Base-by-base conservation (phyloP, 2,888 invertebrate genomes). In the Lordiphosa fenestrarum region DNA sequence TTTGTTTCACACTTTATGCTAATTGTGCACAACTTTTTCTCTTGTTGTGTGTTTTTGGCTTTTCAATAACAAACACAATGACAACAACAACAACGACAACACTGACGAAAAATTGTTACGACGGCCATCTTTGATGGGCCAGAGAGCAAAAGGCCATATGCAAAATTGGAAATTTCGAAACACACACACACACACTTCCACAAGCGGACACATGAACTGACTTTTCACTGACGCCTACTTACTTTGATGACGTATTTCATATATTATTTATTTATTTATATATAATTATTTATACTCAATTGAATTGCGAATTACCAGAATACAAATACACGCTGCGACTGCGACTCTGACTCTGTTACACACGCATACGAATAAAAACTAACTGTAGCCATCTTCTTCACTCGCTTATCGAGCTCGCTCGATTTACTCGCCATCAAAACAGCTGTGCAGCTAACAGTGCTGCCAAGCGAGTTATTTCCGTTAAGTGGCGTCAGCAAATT, bases 101-200 rank as follows among this genome's bases (percentile, higher is more conserved):
- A 80, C 70, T 67, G 69, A 68, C 80, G 70, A 66, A 80, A 71
- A 71, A 86, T 84, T 85, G 86, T 87, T 88, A 86, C 81, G 86
- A 84, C 88, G 87, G 88, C 88, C 88, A 88, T 88, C 87, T 88
- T 88, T 87, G 76, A 87, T 85, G 72, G 85, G 30, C 30, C 30
- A 73, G 70, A 71, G 68, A 53, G 47, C 46, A 44, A 61, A 52
- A 54, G 52, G 38, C 67, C 64, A 54, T 70, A 73, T 73, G 71
- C 77, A 62, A 75, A 82, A 71, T 71, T 57, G 44, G 51, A 56
- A 78, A 71, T 56, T 52, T 52, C 50, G 60, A 61, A 66, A 64
- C 73, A 75, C 74, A 46, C 62, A 82, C 19, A 19, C 49, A 19
- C 53, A 65, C 76, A 69, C 12, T 57, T 46, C 4, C 66, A 60